phyloP scores from a whole-genome alignment of 1,140 invertebrate genomes.

The Drosophila littoralis region DNA sequence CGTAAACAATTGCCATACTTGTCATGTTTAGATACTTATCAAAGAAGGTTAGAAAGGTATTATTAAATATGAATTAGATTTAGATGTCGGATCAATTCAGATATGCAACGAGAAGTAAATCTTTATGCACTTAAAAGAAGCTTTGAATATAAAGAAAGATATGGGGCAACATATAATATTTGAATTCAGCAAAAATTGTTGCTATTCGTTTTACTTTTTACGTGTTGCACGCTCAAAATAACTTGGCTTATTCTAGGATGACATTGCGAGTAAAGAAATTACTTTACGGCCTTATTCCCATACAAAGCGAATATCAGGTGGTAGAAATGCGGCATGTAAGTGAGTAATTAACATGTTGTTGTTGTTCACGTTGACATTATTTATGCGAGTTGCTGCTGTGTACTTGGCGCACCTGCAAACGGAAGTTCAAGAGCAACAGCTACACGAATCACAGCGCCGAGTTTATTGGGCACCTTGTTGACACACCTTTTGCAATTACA shows the following conservation, averaged over 20 bases:
- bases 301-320: constrained; percentile 77
- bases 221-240: constrained; percentile 25
- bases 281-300: constrained; percentile 78
- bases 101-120: no score
- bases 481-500: constrained; percentile 1
- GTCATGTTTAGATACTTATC: no score
- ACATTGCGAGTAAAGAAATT: constrained; percentile 79
- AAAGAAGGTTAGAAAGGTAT: no score
- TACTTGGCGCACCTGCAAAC: constrained; percentile 41
- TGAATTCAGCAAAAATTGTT: background rate
- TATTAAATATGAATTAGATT: no score
- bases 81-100: no score
- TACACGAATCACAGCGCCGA: constrained; percentile 8
- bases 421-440: constrained; percentile 1
- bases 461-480: background rate
- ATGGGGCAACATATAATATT: no score
- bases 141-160: no score
- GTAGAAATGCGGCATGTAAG: constrained; percentile 81
- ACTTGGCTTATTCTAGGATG: constrained; percentile 74
- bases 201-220: background rate
- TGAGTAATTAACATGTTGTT: constrained; percentile 61
- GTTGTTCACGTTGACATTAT: constrained; percentile 21
- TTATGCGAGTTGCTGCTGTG: constrained; percentile 45
- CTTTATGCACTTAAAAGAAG: no score
- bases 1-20: no score